A percentile compares a stretch with the other conserved stretches of the same genome.
These are phyloP conservation scores for Aptenodytes patagonicus DNA, from an alignment of 2,113 vertebrate species.

Conservation along the genomic window DNA sequence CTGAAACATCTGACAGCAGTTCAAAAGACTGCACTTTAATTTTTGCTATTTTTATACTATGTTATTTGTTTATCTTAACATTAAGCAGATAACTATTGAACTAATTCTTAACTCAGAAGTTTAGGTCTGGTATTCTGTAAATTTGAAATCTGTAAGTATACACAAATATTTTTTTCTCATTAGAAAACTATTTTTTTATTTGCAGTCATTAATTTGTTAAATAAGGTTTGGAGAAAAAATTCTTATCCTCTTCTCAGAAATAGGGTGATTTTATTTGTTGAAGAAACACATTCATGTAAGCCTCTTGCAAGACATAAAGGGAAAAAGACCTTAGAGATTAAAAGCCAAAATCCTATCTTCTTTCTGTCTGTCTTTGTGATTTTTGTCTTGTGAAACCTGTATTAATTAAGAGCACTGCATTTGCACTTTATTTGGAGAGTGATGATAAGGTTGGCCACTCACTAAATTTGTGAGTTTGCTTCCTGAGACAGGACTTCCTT, in stretches of 20 bases:
- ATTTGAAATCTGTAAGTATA: background rate
- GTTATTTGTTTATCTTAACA: background rate
- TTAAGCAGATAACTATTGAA: background rate
- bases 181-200: background rate
- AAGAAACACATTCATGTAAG: background rate
- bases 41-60: background rate
- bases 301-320: background rate
- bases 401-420: background rate
- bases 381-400: background rate
- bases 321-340: background rate
- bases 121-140: background rate
- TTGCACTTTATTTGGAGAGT: background rate
- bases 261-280: background rate
- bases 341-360: background rate
- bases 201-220: background rate
- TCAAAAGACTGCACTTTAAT: background rate
- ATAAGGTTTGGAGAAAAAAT: background rate
- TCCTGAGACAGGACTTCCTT: background rate
- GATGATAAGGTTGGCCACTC: background rate
- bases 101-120: background rate
- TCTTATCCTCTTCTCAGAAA: background rate
- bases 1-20: background rate
- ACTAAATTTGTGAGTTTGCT: background rate
- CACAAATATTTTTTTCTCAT: background rate
- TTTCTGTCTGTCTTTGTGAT: background rate